Evolutionary conservation across 2,797 vertebrate species (phyloP).

Genomic region (Cyclopterus lumpus): DNA sequence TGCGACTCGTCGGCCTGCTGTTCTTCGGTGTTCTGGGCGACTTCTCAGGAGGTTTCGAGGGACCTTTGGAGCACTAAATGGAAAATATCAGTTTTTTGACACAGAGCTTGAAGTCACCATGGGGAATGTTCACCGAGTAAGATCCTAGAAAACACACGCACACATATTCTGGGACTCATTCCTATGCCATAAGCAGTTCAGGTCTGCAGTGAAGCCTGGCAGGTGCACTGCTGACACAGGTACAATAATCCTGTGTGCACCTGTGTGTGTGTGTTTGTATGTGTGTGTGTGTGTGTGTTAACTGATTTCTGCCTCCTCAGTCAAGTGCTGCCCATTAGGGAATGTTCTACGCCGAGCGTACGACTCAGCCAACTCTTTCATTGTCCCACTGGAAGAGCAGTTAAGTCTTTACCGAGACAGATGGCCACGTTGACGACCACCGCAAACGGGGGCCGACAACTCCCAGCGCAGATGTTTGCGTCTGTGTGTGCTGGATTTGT

Average conservation of each 20-base stretch:
- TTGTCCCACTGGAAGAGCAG: constrained; percentile 27
- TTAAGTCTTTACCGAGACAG: constrained; percentile 55
- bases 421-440: constrained; percentile 47
- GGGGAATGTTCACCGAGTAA: not conserved
- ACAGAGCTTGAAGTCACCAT: not conserved
- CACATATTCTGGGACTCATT: constrained; percentile 45
- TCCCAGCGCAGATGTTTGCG: constrained; percentile 41
- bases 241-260: constrained; percentile 66
- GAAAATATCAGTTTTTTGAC: constrained; percentile 35
- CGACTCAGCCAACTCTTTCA: constrained; percentile 32
- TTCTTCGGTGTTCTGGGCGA: not conserved
- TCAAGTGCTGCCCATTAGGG: constrained; percentile 41
- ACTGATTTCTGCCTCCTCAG: constrained; percentile 48
- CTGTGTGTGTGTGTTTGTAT: constrained; percentile 29
- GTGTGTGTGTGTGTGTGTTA: constrained; percentile 21
- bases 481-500: constrained; percentile 26
- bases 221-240: constrained; percentile 69
- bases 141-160: not conserved
- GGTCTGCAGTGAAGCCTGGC: constrained; percentile 45
- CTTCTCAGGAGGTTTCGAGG: not conserved
- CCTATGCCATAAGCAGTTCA: constrained; percentile 12
- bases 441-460: constrained; percentile 47
- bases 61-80: constrained; percentile 15
- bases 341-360: constrained; percentile 20
- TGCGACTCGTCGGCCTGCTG: constrained; percentile 1